These are phyloP conservation scores for Drosophila orena DNA, from an alignment of 1,140 invertebrate species.

Conservation along the genomic window DNA sequence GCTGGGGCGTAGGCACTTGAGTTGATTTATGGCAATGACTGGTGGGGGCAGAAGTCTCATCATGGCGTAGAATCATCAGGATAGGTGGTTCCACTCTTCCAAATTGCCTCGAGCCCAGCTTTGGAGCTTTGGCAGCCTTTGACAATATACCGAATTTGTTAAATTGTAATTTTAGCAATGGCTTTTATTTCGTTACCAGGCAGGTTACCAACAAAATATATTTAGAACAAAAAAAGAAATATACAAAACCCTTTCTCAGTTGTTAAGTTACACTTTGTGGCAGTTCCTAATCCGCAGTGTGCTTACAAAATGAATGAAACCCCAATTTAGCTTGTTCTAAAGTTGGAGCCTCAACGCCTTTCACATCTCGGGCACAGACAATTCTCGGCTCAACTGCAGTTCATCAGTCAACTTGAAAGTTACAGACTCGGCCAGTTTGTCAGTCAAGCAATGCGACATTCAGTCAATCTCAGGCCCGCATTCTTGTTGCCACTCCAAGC, in stretches of 20 bases:
- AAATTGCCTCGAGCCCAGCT: slow-evolving; percentile 44
- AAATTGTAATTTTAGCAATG: background rate
- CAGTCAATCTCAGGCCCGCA: slow-evolving; percentile 41
- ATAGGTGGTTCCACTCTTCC: slow-evolving; percentile 43
- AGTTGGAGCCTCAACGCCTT: slow-evolving; percentile 51
- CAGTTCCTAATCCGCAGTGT: background rate
- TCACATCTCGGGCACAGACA: slow-evolving; percentile 5
- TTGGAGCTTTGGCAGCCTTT: slow-evolving; percentile 18
- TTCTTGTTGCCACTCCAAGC: slow-evolving; percentile 33
- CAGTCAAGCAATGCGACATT: slow-evolving; percentile 39
- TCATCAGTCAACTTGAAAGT: slow-evolving; percentile 40
- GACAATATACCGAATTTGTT: slow-evolving; percentile 19
- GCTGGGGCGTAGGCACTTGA: slow-evolving; percentile 81
- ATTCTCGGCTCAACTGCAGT: slow-evolving; percentile 47
- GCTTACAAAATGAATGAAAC: background rate
- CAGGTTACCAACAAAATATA: too few species aligned
- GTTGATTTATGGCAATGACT: slow-evolving; percentile 74
- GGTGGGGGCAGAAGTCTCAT: slow-evolving; percentile 23
- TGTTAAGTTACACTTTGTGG: rapidly evolving
- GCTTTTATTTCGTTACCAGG: too few species aligned
- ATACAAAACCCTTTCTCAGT: background rate
- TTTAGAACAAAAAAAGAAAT: too few species aligned
- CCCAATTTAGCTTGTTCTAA: slow-evolving; percentile 40
- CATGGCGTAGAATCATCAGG: slow-evolving; percentile 54
- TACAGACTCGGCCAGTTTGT: slow-evolving; percentile 24